A percentile compares a stretch with the other conserved stretches of the same genome.
Conservation (phyloP, 2,888 invertebrate genomes). For the Lasioglossum morio region DNA sequence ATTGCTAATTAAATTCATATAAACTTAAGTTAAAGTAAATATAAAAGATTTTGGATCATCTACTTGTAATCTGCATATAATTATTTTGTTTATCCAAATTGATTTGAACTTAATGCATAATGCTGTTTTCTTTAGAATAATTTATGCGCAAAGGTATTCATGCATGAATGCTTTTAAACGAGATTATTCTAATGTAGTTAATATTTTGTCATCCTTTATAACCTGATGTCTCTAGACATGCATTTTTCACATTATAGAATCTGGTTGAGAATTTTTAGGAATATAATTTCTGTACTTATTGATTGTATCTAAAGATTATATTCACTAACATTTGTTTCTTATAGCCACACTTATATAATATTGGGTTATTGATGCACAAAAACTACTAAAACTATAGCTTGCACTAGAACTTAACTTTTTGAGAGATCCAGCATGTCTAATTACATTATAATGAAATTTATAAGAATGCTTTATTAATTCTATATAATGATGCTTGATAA, state of each 20-base stretch:
- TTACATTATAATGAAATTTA: constrained; percentile 45
- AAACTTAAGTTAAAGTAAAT: constrained; percentile 1
- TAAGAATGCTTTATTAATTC: constrained; percentile 57
- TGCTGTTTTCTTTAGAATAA: constrained; percentile 37
- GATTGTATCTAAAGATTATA: constrained; percentile 5
- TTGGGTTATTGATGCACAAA: constrained; percentile 45
- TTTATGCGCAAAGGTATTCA: constrained; percentile 53
- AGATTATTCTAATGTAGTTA: constrained; percentile 69
- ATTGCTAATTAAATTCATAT: neutral
- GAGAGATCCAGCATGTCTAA: constrained; percentile 55
- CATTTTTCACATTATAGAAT: constrained; percentile 21
- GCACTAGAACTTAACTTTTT: constrained; percentile 52
- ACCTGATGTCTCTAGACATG: constrained; percentile 74
- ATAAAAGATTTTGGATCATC: neutral
- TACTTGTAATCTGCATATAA: neutral
- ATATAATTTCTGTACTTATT: constrained; percentile 20
- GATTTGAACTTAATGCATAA: constrained; percentile 23
- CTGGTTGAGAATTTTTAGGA: neutral
- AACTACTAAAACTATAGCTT: constrained; percentile 47
- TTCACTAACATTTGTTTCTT: constrained; percentile 24
- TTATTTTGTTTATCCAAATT: constrained; percentile 16
- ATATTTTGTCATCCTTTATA: constrained; percentile 64
- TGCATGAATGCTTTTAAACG: constrained; percentile 64
- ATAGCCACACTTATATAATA: constrained; percentile 42
- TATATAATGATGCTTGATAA: constrained; percentile 56